A percentile compares a stretch with the other conserved stretches of the same genome.
Evolutionary conservation across 2,113 vertebrate species (phyloP).

Genomic region (Tiliqua scincoides): DNA sequence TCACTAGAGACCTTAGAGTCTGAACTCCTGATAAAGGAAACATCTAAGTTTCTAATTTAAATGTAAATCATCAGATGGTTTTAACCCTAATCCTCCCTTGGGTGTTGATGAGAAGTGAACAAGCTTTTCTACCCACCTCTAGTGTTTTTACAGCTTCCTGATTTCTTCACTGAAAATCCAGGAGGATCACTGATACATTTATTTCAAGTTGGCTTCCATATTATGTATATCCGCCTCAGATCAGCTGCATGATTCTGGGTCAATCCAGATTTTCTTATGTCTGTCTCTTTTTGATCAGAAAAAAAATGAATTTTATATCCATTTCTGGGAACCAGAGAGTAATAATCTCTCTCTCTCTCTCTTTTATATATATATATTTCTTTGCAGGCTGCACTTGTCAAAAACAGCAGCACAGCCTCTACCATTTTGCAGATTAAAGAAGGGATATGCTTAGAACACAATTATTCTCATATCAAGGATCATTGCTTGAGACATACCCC

Average conservation of each 20-base stretch:
- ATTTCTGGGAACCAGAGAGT: neutral
- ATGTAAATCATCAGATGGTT: conserved; percentile 16
- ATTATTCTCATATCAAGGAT: neutral
- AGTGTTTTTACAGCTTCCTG: neutral
- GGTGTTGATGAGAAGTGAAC: neutral
- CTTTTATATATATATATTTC: neutral
- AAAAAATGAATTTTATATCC: neutral
- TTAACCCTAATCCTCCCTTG: neutral
- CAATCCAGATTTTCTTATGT: neutral
- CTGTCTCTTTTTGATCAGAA: neutral
- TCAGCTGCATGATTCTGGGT: neutral
- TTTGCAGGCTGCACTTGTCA: neutral
- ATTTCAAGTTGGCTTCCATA: neutral
- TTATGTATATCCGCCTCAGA: neutral
- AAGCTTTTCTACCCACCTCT: neutral
- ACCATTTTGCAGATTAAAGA: neutral
- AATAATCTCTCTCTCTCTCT: too few species aligned
- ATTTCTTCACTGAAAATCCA: neutral
- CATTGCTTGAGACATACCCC: neutral
- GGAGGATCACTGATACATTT: neutral
- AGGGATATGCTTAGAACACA: too few species aligned
- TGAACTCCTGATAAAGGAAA: neutral
- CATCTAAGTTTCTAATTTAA: neutral
- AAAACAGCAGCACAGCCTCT: neutral
- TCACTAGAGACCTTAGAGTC: neutral